Evolutionary conservation across 2,113 vertebrate species (phyloP), one percentile per base, ranked within the genome.

Genomic region (Alectura lathami): DNA sequence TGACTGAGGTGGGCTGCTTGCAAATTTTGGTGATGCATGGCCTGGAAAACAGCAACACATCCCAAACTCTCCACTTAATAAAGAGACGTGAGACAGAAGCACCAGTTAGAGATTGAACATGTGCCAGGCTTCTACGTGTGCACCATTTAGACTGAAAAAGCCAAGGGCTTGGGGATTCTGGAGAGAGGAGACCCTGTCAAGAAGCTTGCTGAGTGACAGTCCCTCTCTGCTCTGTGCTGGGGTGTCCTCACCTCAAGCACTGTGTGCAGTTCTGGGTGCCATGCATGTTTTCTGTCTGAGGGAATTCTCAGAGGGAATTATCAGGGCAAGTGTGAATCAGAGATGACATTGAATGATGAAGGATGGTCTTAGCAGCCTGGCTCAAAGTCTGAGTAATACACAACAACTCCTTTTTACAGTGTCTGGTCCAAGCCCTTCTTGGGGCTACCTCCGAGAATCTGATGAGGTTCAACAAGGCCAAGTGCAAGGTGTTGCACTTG

Each of bases 151-250:
- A 6, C 17, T 42, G 30, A 66, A 30, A 83, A 86, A 85, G 74
- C 2, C 0, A 0, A 2, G 17, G 22, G 6, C 18, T n/a, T 82
- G 29, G 16, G 5, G 10, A n/a, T 27, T 90, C 54, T 66, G 45
- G 32, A 69, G 45, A 60, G 67, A 89, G 60, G 7, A 72, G 8
- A n/a, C n/a, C n/a, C n/a, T n/a, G n/a, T n/a, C n/a, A n/a, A n/a
- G n/a, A n/a, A n/a, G n/a, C n/a, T n/a, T n/a, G n/a, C n/a, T n/a
- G n/a, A n/a, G 36, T 40, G 34, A 29, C 22, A 23, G 48, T 50
- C 24, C 48, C 24, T 21, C 48, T 50, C 22, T 4, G 22, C 48
- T 50, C 48, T 50, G 48, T 22, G 24, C 48, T 50, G 48, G 42
- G 11, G 22, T 11, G 22, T 21, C 48, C 48, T 50, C 48, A 24